Evolutionary conservation across 2,797 vertebrate genomes (phyloP), one percentile per base, ranked within the genome.

Genomic region (Syndactyla subalaris): DNA sequence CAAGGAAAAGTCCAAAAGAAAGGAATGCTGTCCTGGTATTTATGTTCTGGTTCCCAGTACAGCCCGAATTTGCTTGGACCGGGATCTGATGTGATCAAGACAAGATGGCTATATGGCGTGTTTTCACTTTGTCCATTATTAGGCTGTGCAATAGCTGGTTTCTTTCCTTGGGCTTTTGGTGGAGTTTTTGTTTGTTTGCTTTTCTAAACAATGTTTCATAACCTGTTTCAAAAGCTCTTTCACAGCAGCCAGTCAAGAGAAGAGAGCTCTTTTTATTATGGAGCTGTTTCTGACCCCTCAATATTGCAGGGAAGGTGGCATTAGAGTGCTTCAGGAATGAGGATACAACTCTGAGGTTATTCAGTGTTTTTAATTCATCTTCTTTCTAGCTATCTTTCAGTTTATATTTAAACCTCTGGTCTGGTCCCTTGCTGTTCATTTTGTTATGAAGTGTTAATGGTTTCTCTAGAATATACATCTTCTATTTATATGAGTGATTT

Each of bases 401-500:
- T 75, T 82, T 55, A 23, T 86, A 54, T 90, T 91, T 73, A 67
- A 93, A 91, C 39, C 13, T 63, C 78, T 32, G 12, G 75, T 89
- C 79, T 80, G 30, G 32, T 73, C 51, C 57, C 27, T 80, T 88
- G 36, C 45, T 75, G 16, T 72, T 96, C 8, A 74, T 94, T 94
- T 86, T 88, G 10, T 85, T 84, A 66, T 70, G 65, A 80, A 74
- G 41, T 52, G 24, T 62, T 95, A 89, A 81, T 55, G 12, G 30
- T 73, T 86, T 82, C 57, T 93, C 41, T 48, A 68, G 43, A 77
- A 74, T 57, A 49, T 26, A 26, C 11, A 17, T 73, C 45, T 91
- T 89, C 59, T 71, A 43, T 78, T 92, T 89, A 34, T 67, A 71
- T 38, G 62, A 83, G 38, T 63, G 38, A 94, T 90, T 94, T 79